Percentiles rank a stretch among this genome's conserved stretches.
phyloP scores from a whole-genome alignment of 1,140 invertebrate genomes.

The Paraescarpia echinospica region DNA sequence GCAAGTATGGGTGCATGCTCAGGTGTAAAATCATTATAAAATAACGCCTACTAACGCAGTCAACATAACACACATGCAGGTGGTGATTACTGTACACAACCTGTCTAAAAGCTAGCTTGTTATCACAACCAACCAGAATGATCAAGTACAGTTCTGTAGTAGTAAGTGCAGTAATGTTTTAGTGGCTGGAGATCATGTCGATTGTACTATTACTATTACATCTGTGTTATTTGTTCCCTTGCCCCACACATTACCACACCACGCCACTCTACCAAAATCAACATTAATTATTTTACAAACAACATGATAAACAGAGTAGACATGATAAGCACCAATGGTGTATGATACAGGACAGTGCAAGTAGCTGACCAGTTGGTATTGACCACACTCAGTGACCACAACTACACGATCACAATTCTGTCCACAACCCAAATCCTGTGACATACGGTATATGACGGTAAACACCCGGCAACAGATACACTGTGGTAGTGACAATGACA shows the following conservation, averaged over 20 bases:
- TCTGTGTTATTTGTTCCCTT: background rate
- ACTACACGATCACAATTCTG: background rate
- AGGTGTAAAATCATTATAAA: background rate
- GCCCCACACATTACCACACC: background rate
- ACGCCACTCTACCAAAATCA: background rate
- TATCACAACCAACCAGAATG: background rate
- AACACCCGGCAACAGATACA: too few relatives aligned
- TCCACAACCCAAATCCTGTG: too few relatives aligned
- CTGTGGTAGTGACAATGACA: background rate
- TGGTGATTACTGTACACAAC: background rate
- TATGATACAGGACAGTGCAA: background rate
- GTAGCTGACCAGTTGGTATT: background rate
- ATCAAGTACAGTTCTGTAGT: background rate
- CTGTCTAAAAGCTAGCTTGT: background rate
- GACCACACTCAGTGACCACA: background rate
- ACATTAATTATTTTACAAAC: slow-evolving; percentile 2
- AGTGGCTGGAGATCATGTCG: too few relatives aligned
- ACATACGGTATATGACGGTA: too few relatives aligned
- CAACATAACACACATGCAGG: background rate
- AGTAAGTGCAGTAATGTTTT: too few relatives aligned
- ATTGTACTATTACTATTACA: background rate
- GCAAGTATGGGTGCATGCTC: background rate
- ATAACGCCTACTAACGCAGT: background rate
- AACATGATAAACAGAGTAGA: background rate
- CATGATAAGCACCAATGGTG: background rate